Evolutionary conservation across 1,140 invertebrate species (phyloP).

Genomic region (Agrilus planipennis): DNA sequence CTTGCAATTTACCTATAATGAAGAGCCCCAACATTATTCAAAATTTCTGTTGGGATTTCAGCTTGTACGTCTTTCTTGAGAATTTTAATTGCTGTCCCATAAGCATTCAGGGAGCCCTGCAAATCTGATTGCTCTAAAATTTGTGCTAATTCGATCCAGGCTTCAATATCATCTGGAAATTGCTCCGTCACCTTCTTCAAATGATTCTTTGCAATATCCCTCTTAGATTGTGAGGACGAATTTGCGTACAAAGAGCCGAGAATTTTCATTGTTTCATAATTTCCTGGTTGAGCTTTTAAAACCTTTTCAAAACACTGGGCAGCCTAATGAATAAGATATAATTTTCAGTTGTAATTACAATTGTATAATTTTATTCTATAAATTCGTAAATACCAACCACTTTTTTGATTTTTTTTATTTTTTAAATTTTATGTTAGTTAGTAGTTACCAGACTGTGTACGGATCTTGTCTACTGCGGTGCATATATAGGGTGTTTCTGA

Average conservation of each 20-base stretch:
- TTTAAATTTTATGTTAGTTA: too few species aligned
- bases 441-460: too few species aligned
- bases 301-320: constrained; percentile 98
- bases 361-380: neutral
- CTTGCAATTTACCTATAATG: constrained; percentile 57
- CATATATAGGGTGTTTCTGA: too few species aligned
- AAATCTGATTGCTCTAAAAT: constrained; percentile 94
- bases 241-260: constrained; percentile 93
- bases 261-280: constrained; percentile 99
- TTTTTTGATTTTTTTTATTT: too few species aligned
- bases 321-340: constrained; percentile 48
- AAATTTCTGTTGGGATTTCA: constrained; percentile 93
- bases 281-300: constrained; percentile 90
- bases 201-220: constrained; percentile 85
- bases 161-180: constrained; percentile 96
- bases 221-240: constrained; percentile 77
- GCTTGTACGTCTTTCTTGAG: constrained; percentile 86
- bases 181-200: constrained; percentile 91
- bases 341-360: constrained; percentile 1
- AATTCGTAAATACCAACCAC: constrained; percentile 1
- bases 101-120: constrained; percentile 77
- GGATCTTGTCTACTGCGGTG: too few species aligned
- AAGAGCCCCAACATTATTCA: constrained; percentile 94
- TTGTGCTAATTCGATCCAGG: constrained; percentile 98
- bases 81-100: constrained; percentile 87